Percentiles rank a stretch among this genome's conserved stretches.
Evolutionary conservation across 2,113 vertebrate genomes (phyloP).

Genomic region (Cephalopholis sonnerati): DNA sequence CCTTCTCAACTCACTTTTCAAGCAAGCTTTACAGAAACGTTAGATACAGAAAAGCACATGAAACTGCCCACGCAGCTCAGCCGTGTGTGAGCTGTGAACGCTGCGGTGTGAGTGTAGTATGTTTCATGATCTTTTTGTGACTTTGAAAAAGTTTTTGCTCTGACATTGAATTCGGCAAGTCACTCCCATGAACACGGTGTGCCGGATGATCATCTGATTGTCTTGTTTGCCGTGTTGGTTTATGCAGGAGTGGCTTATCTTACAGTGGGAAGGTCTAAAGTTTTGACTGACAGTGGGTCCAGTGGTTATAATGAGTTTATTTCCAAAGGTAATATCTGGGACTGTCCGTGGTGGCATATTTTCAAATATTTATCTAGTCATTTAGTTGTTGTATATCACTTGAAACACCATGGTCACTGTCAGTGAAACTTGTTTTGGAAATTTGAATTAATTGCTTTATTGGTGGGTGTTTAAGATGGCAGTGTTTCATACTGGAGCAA

Average conservation of each 20-base stretch:
- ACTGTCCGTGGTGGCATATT: neutral
- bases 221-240: constrained; percentile 48
- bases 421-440: neutral
- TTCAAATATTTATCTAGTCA: neutral
- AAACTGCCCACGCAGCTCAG: neutral
- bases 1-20: constrained; percentile 57
- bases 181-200: constrained; percentile 36
- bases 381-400: neutral
- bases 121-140: constrained; percentile 38
- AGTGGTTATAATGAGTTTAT: neutral
- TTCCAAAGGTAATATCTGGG: neutral
- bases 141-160: constrained; percentile 72
- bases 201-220: constrained; percentile 47
- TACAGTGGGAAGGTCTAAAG: constrained; percentile 38
- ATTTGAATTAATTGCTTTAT: neutral
- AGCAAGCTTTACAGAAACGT: constrained; percentile 7
- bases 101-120: accelerated
- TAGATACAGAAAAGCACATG: neutral
- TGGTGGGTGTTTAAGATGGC: neutral
- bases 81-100: neutral
- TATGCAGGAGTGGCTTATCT: constrained; percentile 56
- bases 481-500: constrained; percentile 23
- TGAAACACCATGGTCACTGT: neutral
- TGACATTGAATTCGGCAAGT: constrained; percentile 55
- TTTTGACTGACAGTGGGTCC: constrained; percentile 28